Evolutionary conservation across 2,113 vertebrate genomes (phyloP).

Genomic region (Jaculus jaculus): DNA sequence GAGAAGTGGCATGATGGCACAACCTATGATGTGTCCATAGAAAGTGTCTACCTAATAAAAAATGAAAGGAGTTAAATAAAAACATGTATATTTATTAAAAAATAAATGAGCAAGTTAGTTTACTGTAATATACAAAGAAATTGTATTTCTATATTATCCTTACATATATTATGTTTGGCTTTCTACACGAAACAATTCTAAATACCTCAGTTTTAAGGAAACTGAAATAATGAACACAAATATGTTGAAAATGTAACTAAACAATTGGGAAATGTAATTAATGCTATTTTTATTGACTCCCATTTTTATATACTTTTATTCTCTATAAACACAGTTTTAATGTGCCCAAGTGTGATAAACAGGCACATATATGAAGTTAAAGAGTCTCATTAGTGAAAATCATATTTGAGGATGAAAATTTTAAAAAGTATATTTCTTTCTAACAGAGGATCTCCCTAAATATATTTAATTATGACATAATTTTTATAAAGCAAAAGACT

Average conservation of each 20-base stretch:
- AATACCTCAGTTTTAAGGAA: neutral
- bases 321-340: constrained; percentile 60
- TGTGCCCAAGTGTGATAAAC: constrained; percentile 15
- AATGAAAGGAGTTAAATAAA: too few species aligned
- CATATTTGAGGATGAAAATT: constrained; percentile 63
- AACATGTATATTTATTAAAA: neutral
- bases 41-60: neutral
- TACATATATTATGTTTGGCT: neutral
- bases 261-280: constrained; percentile 25
- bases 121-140: neutral
- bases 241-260: constrained; percentile 17
- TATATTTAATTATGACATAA: constrained; percentile 49
- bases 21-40: neutral
- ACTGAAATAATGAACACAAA: neutral
- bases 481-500: constrained; percentile 42
- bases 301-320: constrained; percentile 48
- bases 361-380: constrained; percentile 66
- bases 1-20: neutral
- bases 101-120: neutral
- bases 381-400: constrained; percentile 64
- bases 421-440: constrained; percentile 59
- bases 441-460: constrained; percentile 45
- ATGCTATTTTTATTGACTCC: constrained; percentile 26
- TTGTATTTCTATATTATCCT: neutral
- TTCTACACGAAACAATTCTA: neutral